Conservation (phyloP, 1,140 invertebrate species). For the Vollenhovia emeryi region DNA sequence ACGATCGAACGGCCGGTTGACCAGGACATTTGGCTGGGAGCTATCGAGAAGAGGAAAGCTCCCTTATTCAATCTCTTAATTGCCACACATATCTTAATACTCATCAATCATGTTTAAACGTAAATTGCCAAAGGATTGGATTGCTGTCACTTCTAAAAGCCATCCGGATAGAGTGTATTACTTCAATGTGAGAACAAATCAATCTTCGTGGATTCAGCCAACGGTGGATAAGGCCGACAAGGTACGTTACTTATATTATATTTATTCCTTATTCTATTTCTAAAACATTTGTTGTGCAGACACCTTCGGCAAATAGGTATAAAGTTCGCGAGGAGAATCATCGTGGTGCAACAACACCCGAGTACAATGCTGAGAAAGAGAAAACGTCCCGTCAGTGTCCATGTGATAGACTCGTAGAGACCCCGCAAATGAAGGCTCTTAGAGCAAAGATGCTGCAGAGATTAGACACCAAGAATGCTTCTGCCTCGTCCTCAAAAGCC, state of each 20-base stretch:
- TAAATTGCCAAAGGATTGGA: conserved; percentile 76
- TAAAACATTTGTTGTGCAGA: background rate
- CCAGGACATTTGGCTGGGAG: no score
- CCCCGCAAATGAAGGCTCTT: conserved; percentile 73
- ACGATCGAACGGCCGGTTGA: no score
- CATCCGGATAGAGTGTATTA: conserved; percentile 77
- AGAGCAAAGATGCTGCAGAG: conserved; percentile 65
- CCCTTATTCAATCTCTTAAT: no score
- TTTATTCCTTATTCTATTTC: background rate
- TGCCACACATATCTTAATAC: no score
- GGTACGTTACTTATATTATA: conserved; percentile 17
- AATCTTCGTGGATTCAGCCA: conserved; percentile 74
- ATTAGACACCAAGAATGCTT: background rate
- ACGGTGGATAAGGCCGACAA: conserved; percentile 16
- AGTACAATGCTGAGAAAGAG: conserved; percentile 8
- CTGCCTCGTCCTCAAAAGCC: background rate
- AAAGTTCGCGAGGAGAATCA: conserved; percentile 14
- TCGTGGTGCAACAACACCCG: conserved; percentile 9
- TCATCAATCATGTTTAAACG: conserved; percentile 67
- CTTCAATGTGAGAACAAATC: conserved; percentile 77
- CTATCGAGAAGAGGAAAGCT: no score
- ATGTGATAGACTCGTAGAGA: conserved; percentile 41
- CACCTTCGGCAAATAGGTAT: background rate
- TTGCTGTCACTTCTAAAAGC: conserved; percentile 72
- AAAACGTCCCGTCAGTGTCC: background rate